Percentiles rank a stretch among this genome's conserved stretches.
Evolutionary conservation across 2,797 vertebrate species (phyloP).

Genomic region (Heteromormyrus szaboi): DNA sequence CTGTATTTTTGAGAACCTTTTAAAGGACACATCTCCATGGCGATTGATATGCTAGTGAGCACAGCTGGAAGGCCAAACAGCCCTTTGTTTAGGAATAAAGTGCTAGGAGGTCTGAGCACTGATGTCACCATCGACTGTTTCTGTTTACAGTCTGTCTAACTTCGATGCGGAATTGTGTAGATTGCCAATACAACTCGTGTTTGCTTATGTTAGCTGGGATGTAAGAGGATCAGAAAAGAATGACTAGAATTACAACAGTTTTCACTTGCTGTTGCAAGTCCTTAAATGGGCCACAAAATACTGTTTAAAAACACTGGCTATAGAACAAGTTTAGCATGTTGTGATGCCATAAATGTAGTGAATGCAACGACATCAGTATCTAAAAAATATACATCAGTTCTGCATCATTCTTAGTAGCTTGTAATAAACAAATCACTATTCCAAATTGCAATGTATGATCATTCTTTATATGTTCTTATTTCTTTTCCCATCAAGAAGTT

Average conservation of each 20-base stretch:
- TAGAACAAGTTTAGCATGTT: not conserved
- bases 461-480: not conserved
- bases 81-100: not conserved
- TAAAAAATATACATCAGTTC: not conserved
- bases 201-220: slow-evolving; percentile 9
- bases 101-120: not conserved
- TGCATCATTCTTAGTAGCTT: not conserved
- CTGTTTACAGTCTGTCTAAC: slow-evolving; percentile 5
- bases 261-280: not conserved
- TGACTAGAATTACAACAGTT: not conserved
- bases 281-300: not conserved
- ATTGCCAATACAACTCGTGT: not conserved
- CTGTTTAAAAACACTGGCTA: not conserved
- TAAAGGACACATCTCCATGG: not conserved
- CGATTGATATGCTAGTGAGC: not conserved
- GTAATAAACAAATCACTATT: not conserved
- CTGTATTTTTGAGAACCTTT: not conserved
- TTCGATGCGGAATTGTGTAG: not conserved
- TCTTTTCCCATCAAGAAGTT: not conserved
- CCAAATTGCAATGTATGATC: not conserved
- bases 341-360: not conserved
- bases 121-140: not conserved
- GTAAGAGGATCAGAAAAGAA: slow-evolving; percentile 6
- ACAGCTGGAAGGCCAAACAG: not conserved
- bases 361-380: not conserved